Base-by-base conservation (phyloP, 2,113 vertebrate genomes). In the Pseudonaja textilis region DNA sequence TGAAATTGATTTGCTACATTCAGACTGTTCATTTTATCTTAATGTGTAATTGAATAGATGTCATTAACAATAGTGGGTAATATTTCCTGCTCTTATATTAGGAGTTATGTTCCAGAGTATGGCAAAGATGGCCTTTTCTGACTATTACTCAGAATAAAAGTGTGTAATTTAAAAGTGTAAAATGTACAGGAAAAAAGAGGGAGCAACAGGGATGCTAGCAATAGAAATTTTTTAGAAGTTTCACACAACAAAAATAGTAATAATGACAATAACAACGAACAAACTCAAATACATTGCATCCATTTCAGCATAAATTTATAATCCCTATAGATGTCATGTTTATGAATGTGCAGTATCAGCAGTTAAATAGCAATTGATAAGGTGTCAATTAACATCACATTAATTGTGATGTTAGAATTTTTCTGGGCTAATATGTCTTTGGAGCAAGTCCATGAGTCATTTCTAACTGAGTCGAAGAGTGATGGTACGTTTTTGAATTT, bases 1-100 rank as follows among this genome's bases (percentile, higher is more conserved):
- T 94, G 90, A 95, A 97, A 95, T 29, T 94, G 59, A 92, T 23
- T 94, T 59, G n/a, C 55, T 91, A 47, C 89, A 88, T 56, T 89
- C 2, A 52, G 56, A 81, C 89, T 39, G 1, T 90, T 85, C 93
- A 22, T n/a, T 29, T 93, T 2, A 93, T 50, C 59, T 90, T 95
- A 87, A 93, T 94, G 26, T 87, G 0, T 42, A 88, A 95, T 25
- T 93, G 39, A 92, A 85, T 89, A 89, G 87, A 7, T 93, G 55
- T 91, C 69, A 94, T 95, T 95, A 94, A 89, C 57, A 92, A 90
- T 91, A 91, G 92, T 47, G 26, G 39, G 34, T 95, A 69, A 22
- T 93, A 16, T 93, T 1, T 87, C 94, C 89, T 96, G 93, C 54
- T n/a, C 74, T 88, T 2, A 14, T 94, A 95, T 74, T 3, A 95